Evolutionary conservation across 2,888 invertebrate genomes (phyloP), one percentile per base, ranked within the genome.

Genomic region (Platypus cylindrus): DNA sequence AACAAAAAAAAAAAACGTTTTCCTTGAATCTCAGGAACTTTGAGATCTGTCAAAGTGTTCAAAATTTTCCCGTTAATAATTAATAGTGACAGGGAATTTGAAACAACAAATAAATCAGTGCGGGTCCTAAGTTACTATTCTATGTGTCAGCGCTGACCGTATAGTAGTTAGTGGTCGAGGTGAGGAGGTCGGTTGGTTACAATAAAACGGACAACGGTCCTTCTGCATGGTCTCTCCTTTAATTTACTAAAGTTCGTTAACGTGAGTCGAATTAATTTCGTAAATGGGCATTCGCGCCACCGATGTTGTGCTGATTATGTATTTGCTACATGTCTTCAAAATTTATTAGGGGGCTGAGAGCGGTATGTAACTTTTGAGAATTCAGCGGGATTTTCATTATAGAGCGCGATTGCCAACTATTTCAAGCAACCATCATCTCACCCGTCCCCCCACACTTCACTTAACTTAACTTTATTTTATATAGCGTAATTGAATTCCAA

Each of bases 181-280:
- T n/a, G n/a, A n/a, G 53, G 53, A 49, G 37, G 37, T 16, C 20
- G 36, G 40, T 20, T 29, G 33, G 34, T 35, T 22, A 37, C 40
- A 40, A 40, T 40, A 40, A 40, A 40, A 40, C 40, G 40, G 40
- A 30, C 34, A 34, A 37, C 40, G 37, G 37, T 40, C 40, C 40
- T 40, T 40, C 40, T 40, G 40, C 40, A 40, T 40, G 40, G 40
- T 32, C 40, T 40, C 54, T 53, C 49, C 52, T 55, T 56, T 56
- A 59, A 59, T 60, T 59, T 57, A 59, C 56, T 50, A 55, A 55
- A 52, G 56, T 57, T 58, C 55, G 59, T 59, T 59, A 59, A 56
- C 58, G 58, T 59, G 59, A 59, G 58, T 53, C 57, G 60, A 58
- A 60, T 60, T 59, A 59, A 60, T 60, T 58, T 27, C 53, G 48